phyloP scores from a whole-genome alignment of 2,888 invertebrate genomes.

The Tetheella fluctuosa region DNA sequence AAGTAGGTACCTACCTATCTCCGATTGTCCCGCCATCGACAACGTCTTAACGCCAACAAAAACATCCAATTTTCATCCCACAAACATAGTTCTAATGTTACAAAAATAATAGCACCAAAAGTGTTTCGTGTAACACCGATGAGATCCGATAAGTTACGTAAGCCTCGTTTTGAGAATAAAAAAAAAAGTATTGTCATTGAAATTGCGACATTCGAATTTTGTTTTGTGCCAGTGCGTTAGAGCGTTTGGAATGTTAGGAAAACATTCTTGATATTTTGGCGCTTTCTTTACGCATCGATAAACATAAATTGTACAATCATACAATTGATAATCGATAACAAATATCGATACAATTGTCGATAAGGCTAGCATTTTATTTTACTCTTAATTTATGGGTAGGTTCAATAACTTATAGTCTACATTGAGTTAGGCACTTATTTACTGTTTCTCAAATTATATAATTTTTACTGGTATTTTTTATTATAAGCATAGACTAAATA shows the following conservation, averaged over 20 bases:
- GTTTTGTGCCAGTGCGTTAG: constrained; percentile 20
- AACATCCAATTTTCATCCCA: constrained; percentile 22
- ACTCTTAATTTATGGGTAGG: no score
- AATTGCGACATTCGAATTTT: constrained; percentile 15
- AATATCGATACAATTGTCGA: not conserved
- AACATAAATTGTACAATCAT: not conserved
- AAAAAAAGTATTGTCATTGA: constrained; percentile 27
- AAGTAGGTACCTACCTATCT: constrained; percentile 12
- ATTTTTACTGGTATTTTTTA: no score
- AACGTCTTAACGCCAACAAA: constrained; percentile 29
- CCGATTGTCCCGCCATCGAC: constrained; percentile 25
- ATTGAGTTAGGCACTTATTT: no score
- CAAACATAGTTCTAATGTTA: constrained; percentile 56
- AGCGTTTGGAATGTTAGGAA: constrained; percentile 14
- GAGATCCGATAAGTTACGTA: constrained; percentile 11
- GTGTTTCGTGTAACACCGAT: constrained; percentile 66
- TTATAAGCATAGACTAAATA: no score
- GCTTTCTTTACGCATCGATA: not conserved
- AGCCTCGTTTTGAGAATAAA: constrained; percentile 24
- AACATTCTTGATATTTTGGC: constrained; percentile 1
- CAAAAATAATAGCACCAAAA: constrained; percentile 61
- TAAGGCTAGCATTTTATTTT: no score
- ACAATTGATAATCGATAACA: not conserved
- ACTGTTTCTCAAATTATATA: no score
- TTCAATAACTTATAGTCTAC: no score